Percentiles rank a stretch among this genome's conserved stretches.
These are phyloP conservation scores for Macrophya annulata DNA, from an alignment of 2,888 invertebrate genomes.

Conservation along the genomic window DNA sequence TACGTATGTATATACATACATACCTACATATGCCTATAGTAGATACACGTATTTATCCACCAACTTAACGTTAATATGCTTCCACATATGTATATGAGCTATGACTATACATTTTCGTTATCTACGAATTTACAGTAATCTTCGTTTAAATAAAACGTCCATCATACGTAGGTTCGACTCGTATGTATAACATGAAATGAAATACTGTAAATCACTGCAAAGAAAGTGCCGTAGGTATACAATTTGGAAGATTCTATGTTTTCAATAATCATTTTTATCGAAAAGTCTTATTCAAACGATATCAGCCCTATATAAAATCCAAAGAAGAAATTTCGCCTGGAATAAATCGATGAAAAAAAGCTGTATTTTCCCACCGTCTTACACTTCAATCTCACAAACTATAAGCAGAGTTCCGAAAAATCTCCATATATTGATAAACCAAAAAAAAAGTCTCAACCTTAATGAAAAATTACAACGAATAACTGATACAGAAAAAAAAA, in stretches of 20 bases:
- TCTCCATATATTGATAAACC: not conserved
- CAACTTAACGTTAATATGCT: not conserved
- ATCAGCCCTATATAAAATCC: no score
- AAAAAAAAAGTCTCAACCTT: not conserved
- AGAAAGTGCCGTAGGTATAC: not conserved
- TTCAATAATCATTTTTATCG: not conserved
- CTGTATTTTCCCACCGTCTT: not conserved
- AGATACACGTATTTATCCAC: not conserved
- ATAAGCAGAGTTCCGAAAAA: not conserved
- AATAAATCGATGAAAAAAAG: not conserved
- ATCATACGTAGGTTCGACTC: no score
- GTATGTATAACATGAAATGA: not conserved
- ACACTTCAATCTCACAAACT: not conserved
- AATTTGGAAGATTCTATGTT: not conserved
- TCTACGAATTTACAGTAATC: not conserved
- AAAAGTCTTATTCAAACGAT: not conserved
- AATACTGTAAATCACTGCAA: not conserved
- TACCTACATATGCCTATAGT: not conserved
- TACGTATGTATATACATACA: not conserved
- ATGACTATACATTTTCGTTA: no score
- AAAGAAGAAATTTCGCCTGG: no score
- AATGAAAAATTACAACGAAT: not conserved
- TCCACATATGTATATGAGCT: not conserved
- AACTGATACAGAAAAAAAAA: not conserved
- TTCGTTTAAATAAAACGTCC: no score